A percentile compares a stretch with the other conserved stretches of the same genome.
These are phyloP conservation scores for Catocala fraxini DNA, from an alignment of 2,888 invertebrate genomes.

Conservation along the genomic window DNA sequence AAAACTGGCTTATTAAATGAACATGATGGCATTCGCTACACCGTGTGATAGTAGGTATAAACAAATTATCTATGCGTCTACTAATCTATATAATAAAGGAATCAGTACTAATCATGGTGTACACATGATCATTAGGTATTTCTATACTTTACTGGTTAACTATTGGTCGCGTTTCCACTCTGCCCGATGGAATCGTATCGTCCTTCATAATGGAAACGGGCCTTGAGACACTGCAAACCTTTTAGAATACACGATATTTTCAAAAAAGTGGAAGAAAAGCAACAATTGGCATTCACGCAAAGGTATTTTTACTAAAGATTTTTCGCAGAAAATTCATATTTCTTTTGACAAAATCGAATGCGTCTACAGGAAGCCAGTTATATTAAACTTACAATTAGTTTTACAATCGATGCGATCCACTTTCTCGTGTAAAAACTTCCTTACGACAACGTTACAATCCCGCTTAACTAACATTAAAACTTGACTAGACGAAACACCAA, in stretches of 20 bases:
- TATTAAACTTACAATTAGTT: conserved; percentile 53
- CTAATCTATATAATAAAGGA: conserved; percentile 57
- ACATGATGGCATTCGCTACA: conserved; percentile 66
- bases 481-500: conserved; percentile 82
- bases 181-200: conserved; percentile 32
- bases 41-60: conserved; percentile 44
- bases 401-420: conserved; percentile 55
- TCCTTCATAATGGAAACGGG: conserved; percentile 41
- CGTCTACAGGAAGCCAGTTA: conserved; percentile 64
- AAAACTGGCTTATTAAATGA: conserved; percentile 77
- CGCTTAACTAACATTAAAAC: conserved; percentile 72
- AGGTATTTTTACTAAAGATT: conserved; percentile 25
- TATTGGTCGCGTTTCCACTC: conserved; percentile 49
- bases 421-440: conserved; percentile 57
- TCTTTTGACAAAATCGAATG: conserved; percentile 44
- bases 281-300: conserved; percentile 18
- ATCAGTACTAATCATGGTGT: conserved; percentile 62
- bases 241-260: conserved; percentile 16
- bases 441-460: conserved; percentile 62
- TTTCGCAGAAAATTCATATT: conserved; percentile 48
- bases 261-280: conserved; percentile 35
- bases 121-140: conserved; percentile 45
- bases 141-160: conserved; percentile 34
- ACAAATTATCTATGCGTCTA: conserved; percentile 49
- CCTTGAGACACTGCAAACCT: conserved; percentile 6